Evolutionary conservation across 2,888 invertebrate species (phyloP).

Genomic region (Unio pictorum): DNA sequence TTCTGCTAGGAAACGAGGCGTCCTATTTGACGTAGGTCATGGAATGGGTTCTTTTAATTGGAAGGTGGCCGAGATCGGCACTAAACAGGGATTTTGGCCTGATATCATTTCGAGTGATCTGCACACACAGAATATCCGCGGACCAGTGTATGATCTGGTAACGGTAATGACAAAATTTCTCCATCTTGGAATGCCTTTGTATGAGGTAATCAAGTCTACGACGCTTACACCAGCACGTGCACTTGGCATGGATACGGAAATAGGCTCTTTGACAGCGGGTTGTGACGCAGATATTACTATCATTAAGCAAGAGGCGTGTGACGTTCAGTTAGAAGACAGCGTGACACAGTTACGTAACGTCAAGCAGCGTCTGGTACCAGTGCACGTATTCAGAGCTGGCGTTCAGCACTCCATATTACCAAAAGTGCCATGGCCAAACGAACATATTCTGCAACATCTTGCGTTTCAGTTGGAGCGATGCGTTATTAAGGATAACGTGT

Average conservation of each 20-base stretch:
- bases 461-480: no score
- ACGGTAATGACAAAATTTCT: constrained; percentile 62
- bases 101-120: constrained; percentile 61
- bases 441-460: no score
- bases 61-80: constrained; percentile 55
- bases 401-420: constrained; percentile 24
- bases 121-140: constrained; percentile 48
- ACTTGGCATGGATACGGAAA: constrained; percentile 31
- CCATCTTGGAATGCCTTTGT: constrained; percentile 60
- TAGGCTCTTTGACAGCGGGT: constrained; percentile 46
- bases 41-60: constrained; percentile 62
- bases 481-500: no score
- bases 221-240: constrained; percentile 57
- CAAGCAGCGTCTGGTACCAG: constrained; percentile 42
- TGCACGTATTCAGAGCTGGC: constrained; percentile 57
- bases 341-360: constrained; percentile 46
- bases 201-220: constrained; percentile 52
- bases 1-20: constrained; percentile 56
- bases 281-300: constrained; percentile 59
- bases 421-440: constrained; percentile 37
- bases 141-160: constrained; percentile 61
- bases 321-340: constrained; percentile 52
- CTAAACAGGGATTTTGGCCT: constrained; percentile 52
- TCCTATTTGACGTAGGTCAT: constrained; percentile 63
- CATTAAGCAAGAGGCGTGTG: constrained; percentile 46